A percentile compares a stretch with the other conserved stretches of the same genome.
phyloP scores from a whole-genome alignment of 53 echinoderm and acorn worm species.

The Echinometra lucunter region DNA sequence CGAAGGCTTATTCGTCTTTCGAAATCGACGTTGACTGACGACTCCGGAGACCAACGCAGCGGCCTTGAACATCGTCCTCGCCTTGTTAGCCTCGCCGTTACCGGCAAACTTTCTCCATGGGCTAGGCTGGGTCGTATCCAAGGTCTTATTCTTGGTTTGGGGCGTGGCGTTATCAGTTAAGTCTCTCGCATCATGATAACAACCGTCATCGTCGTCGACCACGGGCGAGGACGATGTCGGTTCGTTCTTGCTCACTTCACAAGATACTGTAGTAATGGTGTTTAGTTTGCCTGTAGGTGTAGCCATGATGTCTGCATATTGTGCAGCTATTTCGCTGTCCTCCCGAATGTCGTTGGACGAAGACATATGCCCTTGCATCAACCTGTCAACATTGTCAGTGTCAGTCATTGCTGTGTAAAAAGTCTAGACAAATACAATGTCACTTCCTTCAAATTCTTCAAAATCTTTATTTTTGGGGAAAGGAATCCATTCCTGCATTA shows the following conservation, averaged over 20 bases:
- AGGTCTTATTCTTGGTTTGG: neutral
- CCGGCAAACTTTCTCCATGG: neutral
- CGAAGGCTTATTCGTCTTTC: slow-evolving; percentile 8
- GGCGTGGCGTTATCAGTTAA: neutral
- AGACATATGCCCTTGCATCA: neutral
- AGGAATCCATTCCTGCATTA: too few relatives aligned
- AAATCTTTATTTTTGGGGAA: too few relatives aligned
- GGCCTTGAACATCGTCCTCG: slow-evolving; percentile 15
- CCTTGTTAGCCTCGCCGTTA: neutral
- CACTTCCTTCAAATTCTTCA: too few relatives aligned
- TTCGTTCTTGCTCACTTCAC: neutral
- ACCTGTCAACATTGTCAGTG: neutral
- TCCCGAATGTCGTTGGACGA: neutral
- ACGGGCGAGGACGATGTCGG: neutral
- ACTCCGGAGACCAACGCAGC: neutral
- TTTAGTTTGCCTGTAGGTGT: neutral
- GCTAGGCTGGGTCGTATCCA: neutral
- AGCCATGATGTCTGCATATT: neutral
- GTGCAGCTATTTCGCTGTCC: neutral
- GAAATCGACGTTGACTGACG: neutral
- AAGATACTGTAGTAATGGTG: neutral
- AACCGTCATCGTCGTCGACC: neutral
- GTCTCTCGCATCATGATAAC: neutral
- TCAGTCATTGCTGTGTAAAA: neutral
- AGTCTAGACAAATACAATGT: too few relatives aligned